Evolutionary conservation across 1,140 invertebrate species (phyloP), one percentile per base, ranked within the genome.

Genomic region (Yoshiicerus persimilis): DNA sequence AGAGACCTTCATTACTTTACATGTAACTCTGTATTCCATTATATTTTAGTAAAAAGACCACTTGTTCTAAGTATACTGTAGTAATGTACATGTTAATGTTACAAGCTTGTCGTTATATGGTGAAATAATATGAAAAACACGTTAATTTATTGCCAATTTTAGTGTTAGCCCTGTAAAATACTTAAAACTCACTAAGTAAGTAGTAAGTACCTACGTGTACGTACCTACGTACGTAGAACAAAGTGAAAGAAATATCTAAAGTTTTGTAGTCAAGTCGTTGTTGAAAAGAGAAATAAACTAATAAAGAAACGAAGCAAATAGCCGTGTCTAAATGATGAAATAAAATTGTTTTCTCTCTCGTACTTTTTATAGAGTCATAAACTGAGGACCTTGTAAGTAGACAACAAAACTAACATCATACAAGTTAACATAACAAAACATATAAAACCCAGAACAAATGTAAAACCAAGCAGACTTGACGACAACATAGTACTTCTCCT

Each of bases 351-450:
- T 41, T 84, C 83, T 84, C 38, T 84, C 83, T 84, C 47, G 16
- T 84, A 62, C 83, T 84, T 41, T 84, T 84, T 84, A 84, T 84
- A 47, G 83, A 84, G 83, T 84, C 83, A 84, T 84, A 84, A 84
- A 84, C 47, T 56, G 9, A 84, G 41, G 83, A 62, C 83, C 83
- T 84, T 84, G 83, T 84, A 47, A 41, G 83, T 41, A 84, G 32
- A 84, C 38, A 62, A 80, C 75, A 38, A 80, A 80, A 38, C 75
- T 4, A 36, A 80, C 75, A 80, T 80, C 75, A 80, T 80, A 70
- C 25, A 27, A 70, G 10, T 30, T 30, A 30, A 30, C 66, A 70
- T 70, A 70, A 80, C 32, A 80, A 11, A 80, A 80, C 75, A 38
- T 80, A 23, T 34, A 32, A 32, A 80, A 16, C 16, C 75, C 32